Base-by-base conservation (phyloP, 2,797 vertebrate species). In the Harpagifer antarcticus region DNA sequence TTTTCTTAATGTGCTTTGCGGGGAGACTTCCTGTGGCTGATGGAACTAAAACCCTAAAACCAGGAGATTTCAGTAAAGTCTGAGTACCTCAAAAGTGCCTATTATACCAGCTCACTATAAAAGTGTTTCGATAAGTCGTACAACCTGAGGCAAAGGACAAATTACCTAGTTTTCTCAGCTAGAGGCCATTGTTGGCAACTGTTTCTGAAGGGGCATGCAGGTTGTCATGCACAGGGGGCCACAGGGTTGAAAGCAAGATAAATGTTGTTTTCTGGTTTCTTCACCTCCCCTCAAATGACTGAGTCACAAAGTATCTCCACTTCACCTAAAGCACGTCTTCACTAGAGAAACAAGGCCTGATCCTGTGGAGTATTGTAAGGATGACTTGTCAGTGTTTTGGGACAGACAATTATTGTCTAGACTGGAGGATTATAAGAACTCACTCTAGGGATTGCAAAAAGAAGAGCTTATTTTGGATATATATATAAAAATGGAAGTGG, bases 211-310 rank as follows among this genome's bases (percentile, higher is more conserved):
- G 42, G 54, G 67, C 65, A 54, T 53, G 64, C 11, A 59, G 57
- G 61, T 65, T 76, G 49, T 15, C 37, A 49, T 58, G 62, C 6
- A 65, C 27, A 27, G 27, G 27, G 72, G 71, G 58, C 73, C 68
- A 49, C 33, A 37, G 60, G 74, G 73, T 89, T 89, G 86, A 82
- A 72, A 63, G 19, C 53, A 67, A 83, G 77, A 85, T 82, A 87
- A 83, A 85, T 86, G 80, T 68, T 85, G 80, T 86, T 89, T 89
- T 87, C 77, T 66, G 14, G 55, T 75, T 68, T 85, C 75, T 73
- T 87, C 77, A 82, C 79, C 84, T 81, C 44, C 58, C 77, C 74
- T 83, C 62, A 78, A 82, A 88, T 48, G 60, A 59, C 76, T 73
- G n/a, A 72, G 73, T 68, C 56, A 60, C 81, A 87, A 86, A 89